Conservation (phyloP, 2,797 vertebrate species). For the Bucorvus abyssinicus region DNA sequence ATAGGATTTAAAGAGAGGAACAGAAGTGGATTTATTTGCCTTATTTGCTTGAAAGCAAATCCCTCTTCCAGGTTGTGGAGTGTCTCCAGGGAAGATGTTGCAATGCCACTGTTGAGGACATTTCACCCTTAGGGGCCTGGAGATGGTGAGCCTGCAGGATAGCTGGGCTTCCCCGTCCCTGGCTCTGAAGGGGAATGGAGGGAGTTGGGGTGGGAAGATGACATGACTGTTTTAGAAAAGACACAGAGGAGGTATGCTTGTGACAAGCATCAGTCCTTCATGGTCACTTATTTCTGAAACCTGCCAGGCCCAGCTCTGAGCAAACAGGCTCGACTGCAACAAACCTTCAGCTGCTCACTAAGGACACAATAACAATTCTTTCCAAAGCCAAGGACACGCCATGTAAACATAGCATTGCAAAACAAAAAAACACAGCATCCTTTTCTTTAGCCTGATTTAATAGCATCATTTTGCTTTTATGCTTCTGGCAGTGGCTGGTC, state of each 20-base stretch:
- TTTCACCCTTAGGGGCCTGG: neutral
- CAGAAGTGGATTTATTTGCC: conserved; percentile 28
- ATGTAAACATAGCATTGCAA: neutral
- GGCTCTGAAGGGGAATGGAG: neutral
- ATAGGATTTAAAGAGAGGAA: conserved; percentile 3
- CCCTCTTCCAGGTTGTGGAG: neutral
- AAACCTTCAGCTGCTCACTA: neutral
- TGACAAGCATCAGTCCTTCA: neutral
- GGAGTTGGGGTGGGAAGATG: neutral
- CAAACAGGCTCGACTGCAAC: neutral
- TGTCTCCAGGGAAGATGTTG: neutral
- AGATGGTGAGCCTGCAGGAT: neutral
- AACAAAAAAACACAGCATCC: neutral
- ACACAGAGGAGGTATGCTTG: neutral
- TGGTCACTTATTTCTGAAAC: neutral
- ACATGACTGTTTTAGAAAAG: neutral
- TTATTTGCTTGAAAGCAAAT: conserved; percentile 28
- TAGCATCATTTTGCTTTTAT: conserved; percentile 17
- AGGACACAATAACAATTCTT: neutral
- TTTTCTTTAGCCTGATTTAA: conserved; percentile 24
- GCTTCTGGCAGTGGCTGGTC: conserved; percentile 12
- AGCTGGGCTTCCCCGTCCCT: neutral
- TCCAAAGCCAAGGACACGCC: neutral
- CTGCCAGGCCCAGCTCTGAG: neutral
- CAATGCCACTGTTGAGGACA: neutral